phyloP scores from a whole-genome alignment of 30 jellyfish, hydroid and myxozoan genomes.

The Pseudorhiza aurosa region DNA sequence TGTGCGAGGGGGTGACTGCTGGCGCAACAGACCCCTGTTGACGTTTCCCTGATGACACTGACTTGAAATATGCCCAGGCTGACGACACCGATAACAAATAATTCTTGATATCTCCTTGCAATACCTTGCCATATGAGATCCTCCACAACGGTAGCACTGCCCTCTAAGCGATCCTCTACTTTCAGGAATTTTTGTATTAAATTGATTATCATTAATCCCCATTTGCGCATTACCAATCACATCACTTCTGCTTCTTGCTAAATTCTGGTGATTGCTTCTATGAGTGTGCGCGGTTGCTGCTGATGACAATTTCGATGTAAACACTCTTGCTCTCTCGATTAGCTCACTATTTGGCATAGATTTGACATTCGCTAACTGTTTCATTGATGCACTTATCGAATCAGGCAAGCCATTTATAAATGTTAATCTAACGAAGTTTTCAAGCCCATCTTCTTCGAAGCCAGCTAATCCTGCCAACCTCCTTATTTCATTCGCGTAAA shows the following conservation, averaged over 20 bases:
- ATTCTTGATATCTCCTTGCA: not conserved
- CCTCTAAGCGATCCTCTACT: not conserved
- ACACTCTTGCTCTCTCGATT: not conserved
- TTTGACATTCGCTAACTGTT: not conserved
- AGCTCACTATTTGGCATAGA: not conserved
- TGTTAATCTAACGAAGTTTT: conserved; percentile 1
- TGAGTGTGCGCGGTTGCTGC: conserved; percentile 3
- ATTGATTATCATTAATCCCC: not conserved
- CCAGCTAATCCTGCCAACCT: conserved; percentile 33
- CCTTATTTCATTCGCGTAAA: not conserved
- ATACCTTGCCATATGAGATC: not conserved
- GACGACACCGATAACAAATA: conserved; percentile 4
- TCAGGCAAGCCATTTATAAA: conserved; percentile 12
- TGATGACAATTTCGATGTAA: not conserved
- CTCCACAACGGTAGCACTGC: not conserved
- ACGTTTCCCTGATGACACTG: conserved; percentile 11
- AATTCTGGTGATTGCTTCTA: not conserved
- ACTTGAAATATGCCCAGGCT: conserved; percentile 1
- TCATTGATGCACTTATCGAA: not conserved
- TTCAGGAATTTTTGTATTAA: no score
- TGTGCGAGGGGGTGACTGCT: conserved; percentile 3
- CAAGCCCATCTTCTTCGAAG: conserved; percentile 9
- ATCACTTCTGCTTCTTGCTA: not conserved
- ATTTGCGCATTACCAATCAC: not conserved
- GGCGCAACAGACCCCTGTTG: conserved; percentile 11